phyloP scores from a whole-genome alignment of 1,140 invertebrate genomes.

The Batillaria attramentaria region DNA sequence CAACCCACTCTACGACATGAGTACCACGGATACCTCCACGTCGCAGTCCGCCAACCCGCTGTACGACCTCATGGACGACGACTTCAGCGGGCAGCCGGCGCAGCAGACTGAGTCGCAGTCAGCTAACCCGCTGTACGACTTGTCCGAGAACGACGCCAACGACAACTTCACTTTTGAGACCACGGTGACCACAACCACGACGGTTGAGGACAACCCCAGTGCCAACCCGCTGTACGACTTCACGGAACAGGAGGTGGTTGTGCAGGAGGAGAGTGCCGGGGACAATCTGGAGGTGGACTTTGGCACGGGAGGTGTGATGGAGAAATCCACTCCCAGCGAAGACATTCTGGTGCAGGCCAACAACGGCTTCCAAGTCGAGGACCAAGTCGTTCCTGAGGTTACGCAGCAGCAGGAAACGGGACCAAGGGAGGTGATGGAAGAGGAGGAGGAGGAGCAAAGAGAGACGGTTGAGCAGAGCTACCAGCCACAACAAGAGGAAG shows the following conservation, averaged over 20 bases:
- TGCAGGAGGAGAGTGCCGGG: slow-evolving; percentile 27
- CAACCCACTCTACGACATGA: slow-evolving; percentile 41
- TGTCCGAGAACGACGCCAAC: slow-evolving; percentile 27
- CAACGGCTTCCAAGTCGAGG: slow-evolving; percentile 3
- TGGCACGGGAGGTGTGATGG: slow-evolving; percentile 29
- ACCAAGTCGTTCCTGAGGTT: slow-evolving; percentile 22
- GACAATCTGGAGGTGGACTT: slow-evolving; percentile 35
- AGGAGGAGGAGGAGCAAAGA: too few relatives aligned
- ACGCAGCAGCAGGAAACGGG: not conserved
- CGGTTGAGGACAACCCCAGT: not conserved
- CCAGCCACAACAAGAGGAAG: slow-evolving; percentile 9
- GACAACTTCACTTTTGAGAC: slow-evolving; percentile 28
- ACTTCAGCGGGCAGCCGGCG: not conserved
- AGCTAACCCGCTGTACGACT: slow-evolving; percentile 35
- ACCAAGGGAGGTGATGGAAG: not conserved
- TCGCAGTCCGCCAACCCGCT: slow-evolving; percentile 42
- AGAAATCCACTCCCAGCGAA: slow-evolving; percentile 24
- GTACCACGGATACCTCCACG: slow-evolving; percentile 6
- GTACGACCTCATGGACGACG: slow-evolving; percentile 40
- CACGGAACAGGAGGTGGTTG: slow-evolving; percentile 33
- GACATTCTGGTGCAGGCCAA: slow-evolving; percentile 26
- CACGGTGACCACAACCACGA: slow-evolving; percentile 9
- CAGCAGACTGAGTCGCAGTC: not conserved
- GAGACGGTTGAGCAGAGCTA: not conserved
- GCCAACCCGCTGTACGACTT: slow-evolving; percentile 41